These are phyloP conservation scores for Luidia sarsii DNA, from an alignment of 53 echinoderm and acorn worm species.

Conservation along the genomic window DNA sequence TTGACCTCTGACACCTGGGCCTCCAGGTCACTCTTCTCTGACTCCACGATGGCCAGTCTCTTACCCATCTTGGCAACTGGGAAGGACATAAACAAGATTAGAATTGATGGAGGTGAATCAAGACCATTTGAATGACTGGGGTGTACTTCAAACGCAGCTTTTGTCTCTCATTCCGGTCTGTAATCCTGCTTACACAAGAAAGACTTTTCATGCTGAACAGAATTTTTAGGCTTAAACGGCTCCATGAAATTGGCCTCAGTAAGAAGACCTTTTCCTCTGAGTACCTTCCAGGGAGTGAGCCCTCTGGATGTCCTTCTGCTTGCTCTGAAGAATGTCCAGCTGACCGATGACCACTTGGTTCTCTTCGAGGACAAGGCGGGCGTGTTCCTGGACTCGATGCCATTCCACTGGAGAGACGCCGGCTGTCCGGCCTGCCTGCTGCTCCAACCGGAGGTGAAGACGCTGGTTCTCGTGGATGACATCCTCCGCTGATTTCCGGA, in stretches of 20 bases:
- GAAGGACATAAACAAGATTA: not conserved
- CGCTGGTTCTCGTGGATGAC: conserved; percentile 92
- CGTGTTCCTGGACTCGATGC: conserved; percentile 89
- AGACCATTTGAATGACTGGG: too few relatives aligned
- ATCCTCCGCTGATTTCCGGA: conserved; percentile 76
- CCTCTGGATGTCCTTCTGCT: conserved; percentile 66
- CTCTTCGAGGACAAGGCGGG: conserved; percentile 84
- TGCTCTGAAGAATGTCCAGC: conserved; percentile 84
- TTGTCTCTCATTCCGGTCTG: too few relatives aligned
- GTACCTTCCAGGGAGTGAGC: conserved; percentile 80
- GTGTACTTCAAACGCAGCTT: too few relatives aligned
- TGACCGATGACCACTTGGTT: conserved; percentile 91
- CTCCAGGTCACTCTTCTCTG: conserved; percentile 79
- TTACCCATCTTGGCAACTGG: conserved; percentile 74
- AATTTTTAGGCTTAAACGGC: too few relatives aligned
- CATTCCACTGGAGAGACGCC: conserved; percentile 54
- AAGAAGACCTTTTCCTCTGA: too few relatives aligned
- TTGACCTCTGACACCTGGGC: conserved; percentile 63
- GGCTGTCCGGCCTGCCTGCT: conserved; percentile 50
- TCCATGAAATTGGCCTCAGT: too few relatives aligned
- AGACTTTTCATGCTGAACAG: too few relatives aligned
- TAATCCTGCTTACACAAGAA: too few relatives aligned
- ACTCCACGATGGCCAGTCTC: conserved; percentile 72
- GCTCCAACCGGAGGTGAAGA: conserved; percentile 78
- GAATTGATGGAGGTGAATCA: not conserved